Conservation (phyloP, 2,888 invertebrate genomes). For the Parnassius apollo region DNA sequence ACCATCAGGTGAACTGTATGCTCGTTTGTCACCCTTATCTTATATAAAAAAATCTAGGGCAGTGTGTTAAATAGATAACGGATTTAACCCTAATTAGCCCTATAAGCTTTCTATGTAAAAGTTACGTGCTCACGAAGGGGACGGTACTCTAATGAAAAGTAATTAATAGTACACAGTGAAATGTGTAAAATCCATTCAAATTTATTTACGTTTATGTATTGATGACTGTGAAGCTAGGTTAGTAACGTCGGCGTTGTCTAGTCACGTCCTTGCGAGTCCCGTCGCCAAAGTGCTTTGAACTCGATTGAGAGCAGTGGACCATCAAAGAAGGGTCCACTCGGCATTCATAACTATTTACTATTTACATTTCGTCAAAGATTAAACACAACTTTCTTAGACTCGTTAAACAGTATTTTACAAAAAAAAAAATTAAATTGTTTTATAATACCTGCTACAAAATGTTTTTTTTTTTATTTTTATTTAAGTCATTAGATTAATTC, state of each 20-base stretch:
- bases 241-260: slow-evolving; percentile 8
- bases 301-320: slow-evolving; percentile 36
- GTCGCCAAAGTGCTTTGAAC: slow-evolving; percentile 33
- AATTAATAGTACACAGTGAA: background rate
- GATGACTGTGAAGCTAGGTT: background rate
- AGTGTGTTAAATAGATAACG: too few species aligned
- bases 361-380: slow-evolving; percentile 10
- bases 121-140: too few species aligned
- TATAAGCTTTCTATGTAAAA: too few species aligned
- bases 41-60: too few species aligned
- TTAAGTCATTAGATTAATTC: too few species aligned
- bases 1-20: too few species aligned
- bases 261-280: slow-evolving; percentile 20
- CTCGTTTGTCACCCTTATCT: too few species aligned
- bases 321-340: slow-evolving; percentile 33
- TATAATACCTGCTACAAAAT: too few species aligned
- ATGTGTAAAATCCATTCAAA: background rate
- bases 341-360: slow-evolving; percentile 11
- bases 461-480: too few species aligned
- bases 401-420: background rate
- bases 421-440: too few species aligned
- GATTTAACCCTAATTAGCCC: too few species aligned
- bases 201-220: slow-evolving; percentile 7
- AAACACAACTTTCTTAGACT: background rate
- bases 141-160: background rate